Base-by-base conservation (phyloP, 2,113 vertebrate species). In the human (Homo sapiens) region DNA sequence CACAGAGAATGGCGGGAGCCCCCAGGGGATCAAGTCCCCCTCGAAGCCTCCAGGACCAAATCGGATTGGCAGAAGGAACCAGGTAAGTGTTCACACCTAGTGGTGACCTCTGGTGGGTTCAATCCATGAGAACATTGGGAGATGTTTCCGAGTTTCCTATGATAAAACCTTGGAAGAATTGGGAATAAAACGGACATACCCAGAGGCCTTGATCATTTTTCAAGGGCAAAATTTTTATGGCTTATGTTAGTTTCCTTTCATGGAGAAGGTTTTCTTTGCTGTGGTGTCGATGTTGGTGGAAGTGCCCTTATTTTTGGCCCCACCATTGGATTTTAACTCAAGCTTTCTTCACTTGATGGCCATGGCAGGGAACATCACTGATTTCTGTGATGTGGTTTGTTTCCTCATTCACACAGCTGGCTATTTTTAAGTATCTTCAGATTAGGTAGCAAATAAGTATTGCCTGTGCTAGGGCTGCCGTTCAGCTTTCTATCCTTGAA, bases 61-160 rank as follows among this genome's bases (percentile, higher is more conserved):
- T 97, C 99, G 99, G 85, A 99, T 99, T 93, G 99, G 99, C 96
- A 99, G 99, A 97, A 99, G 99, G 96, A 99, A 98, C 98, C 99
- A 99, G 99, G 99, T 99, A 98, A 94, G 89, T 16, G 1, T 43
- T 17, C 4, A 18, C 38, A 64, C 72, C 13, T 3, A 35, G 40
- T 18, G 8, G 38, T 50, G 48, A 57, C 9, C 3, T 57, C 70
- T 4, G 1, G 25, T 81, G 40, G 35, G 25, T 68, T 91, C 35
- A 0, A 3, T 64, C 64, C 23, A 0, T 38, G 52, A 93, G 73
- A 55, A 13, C 8, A 0, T n/a, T 50, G 50, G 17, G 50, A 76
- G 70, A 55, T 55, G 40, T 66, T 25, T 25, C 55, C 25, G 20
- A 35, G 40, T 32, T 90, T 43, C 48, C 61, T 68, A 35, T 57